Conservation (phyloP, 1,140 invertebrate species). For the Amyelois transitella region DNA sequence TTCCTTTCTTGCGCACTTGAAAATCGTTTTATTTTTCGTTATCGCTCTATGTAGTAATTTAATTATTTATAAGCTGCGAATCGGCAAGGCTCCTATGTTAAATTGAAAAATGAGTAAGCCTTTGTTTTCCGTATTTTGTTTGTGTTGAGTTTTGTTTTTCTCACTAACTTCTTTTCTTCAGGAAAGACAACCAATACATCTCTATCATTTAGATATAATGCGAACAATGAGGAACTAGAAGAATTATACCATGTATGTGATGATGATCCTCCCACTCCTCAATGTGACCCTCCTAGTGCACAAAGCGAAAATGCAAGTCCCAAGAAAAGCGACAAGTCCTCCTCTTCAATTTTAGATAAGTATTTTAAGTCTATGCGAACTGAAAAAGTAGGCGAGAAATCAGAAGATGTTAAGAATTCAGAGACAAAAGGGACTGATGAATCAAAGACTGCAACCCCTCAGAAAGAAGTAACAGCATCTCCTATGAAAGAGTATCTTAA, state of each 20-base stretch:
- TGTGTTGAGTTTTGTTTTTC: neutral
- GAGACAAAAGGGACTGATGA: conserved; percentile 43
- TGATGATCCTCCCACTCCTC: conserved; percentile 73
- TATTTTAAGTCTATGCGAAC: conserved; percentile 69
- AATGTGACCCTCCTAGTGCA: conserved; percentile 53
- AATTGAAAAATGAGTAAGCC: neutral
- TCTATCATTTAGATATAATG: conserved; percentile 81
- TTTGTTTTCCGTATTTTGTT: neutral
- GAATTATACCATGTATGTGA: conserved; percentile 79
- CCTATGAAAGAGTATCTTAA: conserved; percentile 73
- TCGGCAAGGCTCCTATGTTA: neutral
- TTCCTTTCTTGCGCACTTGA: neutral
- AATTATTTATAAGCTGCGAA: neutral
- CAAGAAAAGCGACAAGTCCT: conserved; percentile 58
- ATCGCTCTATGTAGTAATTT: neutral
- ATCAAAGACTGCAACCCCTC: conserved; percentile 18
- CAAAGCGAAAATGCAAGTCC: conserved; percentile 59
- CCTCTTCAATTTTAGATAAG: conserved; percentile 68
- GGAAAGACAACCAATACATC: conserved; percentile 80
- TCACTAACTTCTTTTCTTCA: conserved; percentile 43
- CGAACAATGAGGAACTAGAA: conserved; percentile 81
- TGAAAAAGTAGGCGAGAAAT: conserved; percentile 57
- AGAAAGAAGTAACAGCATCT: conserved; percentile 62
- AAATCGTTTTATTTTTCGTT: neutral
- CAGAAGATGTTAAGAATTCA: conserved; percentile 45